These are phyloP conservation scores for Alsophila aescularia DNA, from an alignment of 2,888 invertebrate species.

Conservation along the genomic window DNA sequence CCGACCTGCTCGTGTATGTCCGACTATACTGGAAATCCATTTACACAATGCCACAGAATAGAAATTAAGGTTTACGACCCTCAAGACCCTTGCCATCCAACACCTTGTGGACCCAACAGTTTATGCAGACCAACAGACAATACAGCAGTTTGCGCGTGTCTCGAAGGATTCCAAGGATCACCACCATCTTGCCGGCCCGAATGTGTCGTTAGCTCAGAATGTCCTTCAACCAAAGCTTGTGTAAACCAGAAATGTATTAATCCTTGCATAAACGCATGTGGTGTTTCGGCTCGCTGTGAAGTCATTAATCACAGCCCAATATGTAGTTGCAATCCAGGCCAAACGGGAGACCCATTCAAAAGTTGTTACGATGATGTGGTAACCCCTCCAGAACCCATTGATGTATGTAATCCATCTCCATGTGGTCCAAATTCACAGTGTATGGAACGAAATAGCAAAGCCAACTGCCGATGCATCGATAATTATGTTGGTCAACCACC, in stretches of 20 bases:
- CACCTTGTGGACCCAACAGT: conserved; percentile 91
- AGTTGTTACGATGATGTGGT: conserved; percentile 85
- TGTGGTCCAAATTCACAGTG: conserved; percentile 93
- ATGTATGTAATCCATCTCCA: conserved; percentile 90
- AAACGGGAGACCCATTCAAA: conserved; percentile 92
- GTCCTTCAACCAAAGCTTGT: conserved; percentile 91
- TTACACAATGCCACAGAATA: conserved; percentile 78
- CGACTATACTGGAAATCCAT: conserved; percentile 90
- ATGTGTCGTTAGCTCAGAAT: conserved; percentile 93
- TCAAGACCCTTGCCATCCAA: conserved; percentile 90
- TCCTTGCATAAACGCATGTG: conserved; percentile 93
- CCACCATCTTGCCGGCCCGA: conserved; percentile 93
- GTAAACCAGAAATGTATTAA: conserved; percentile 92
- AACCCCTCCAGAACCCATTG: conserved; percentile 63
- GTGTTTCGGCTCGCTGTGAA: conserved; percentile 89
- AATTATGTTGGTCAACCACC: conserved; percentile 92
- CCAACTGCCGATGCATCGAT: conserved; percentile 90
- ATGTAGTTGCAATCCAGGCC: conserved; percentile 90
- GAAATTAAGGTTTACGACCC: conserved; percentile 53
- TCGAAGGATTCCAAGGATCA: conserved; percentile 89
- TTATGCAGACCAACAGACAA: conserved; percentile 91
- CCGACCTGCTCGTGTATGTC: conserved; percentile 88
- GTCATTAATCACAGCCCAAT: conserved; percentile 94
- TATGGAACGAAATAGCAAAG: conserved; percentile 85
- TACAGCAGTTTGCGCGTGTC: conserved; percentile 92